These are phyloP conservation scores for Hozukius guyotensis DNA, from an alignment of 2,797 vertebrate genomes.

Conservation along the genomic window DNA sequence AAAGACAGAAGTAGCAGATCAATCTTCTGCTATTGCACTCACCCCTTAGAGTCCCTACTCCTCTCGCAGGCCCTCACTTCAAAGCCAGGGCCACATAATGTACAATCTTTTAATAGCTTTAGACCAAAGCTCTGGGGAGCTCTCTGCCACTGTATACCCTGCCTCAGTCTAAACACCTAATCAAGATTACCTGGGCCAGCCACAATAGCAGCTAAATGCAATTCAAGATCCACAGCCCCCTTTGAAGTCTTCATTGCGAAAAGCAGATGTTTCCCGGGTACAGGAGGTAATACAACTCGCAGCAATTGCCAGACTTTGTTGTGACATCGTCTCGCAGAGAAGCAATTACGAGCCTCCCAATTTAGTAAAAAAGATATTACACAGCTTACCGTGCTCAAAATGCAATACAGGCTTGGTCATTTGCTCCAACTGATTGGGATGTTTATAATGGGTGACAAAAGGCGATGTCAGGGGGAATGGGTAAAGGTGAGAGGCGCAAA, in stretches of 20 bases:
- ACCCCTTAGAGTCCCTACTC: constrained; percentile 89
- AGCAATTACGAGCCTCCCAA: constrained; percentile 96
- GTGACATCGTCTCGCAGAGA: constrained; percentile 93
- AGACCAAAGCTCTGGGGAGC: constrained; percentile 95
- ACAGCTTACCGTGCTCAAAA: constrained; percentile 98
- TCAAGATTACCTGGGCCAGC: constrained; percentile 96
- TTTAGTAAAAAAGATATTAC: constrained; percentile 99
- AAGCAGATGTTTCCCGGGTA: constrained; percentile 95
- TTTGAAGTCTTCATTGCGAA: constrained; percentile 98
- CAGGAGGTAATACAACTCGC: constrained; percentile 95
- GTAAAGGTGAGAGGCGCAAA: constrained; percentile 88
- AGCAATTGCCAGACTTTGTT: constrained; percentile 99
- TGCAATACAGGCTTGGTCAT: constrained; percentile 96
- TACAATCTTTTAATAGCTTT: constrained; percentile 99
- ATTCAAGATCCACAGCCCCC: constrained; percentile 93
- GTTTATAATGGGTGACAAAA: constrained; percentile 94
- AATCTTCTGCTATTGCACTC: constrained; percentile 94
- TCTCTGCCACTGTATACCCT: constrained; percentile 94
- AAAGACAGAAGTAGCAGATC: constrained; percentile 89
- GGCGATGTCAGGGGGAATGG: constrained; percentile 74
- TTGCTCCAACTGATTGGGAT: constrained; percentile 98
- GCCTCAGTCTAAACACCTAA: constrained; percentile 99
- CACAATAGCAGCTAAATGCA: constrained; percentile 99
- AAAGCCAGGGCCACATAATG: constrained; percentile 99
- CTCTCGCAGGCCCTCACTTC: constrained; percentile 95